Conservation (phyloP, 2,113 vertebrate species). For the Platichthys stellatus region DNA sequence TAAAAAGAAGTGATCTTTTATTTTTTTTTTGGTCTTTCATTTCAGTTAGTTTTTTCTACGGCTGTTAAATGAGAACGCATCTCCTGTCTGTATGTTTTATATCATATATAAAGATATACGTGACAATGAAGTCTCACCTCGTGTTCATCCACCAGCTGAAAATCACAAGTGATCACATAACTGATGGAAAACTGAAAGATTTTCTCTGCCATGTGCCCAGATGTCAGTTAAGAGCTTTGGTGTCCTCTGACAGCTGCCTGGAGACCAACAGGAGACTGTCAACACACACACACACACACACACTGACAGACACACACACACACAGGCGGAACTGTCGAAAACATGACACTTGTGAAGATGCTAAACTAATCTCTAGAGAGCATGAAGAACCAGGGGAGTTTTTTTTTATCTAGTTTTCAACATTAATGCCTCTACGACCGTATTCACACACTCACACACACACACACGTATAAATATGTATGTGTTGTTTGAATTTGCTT, state of each 20-base stretch:
- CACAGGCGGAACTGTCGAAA: constrained; percentile 25
- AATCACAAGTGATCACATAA: too few species aligned
- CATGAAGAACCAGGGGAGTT: too few species aligned
- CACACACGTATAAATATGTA: background rate
- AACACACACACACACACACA: background rate
- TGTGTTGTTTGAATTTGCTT: background rate
- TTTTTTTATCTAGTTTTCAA: background rate
- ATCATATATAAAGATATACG: constrained; percentile 57
- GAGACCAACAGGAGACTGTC: constrained; percentile 56
- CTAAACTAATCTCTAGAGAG: constrained; percentile 13
- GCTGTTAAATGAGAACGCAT: constrained; percentile 52
- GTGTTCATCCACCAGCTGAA: background rate
- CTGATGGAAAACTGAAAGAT: background rate
- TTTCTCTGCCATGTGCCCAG: constrained; percentile 29
- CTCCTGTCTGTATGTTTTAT: constrained; percentile 70
- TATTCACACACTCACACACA: background rate
- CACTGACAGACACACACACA: background rate
- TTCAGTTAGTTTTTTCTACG: constrained; percentile 55
- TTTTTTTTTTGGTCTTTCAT: constrained; percentile 34
- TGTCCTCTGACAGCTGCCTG: constrained; percentile 58
- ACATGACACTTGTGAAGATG: constrained; percentile 36
- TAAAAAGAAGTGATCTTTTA: constrained; percentile 47
- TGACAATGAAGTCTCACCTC: background rate
- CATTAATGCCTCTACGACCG: background rate
- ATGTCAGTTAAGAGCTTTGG: constrained; percentile 49